phyloP scores from a whole-genome alignment of 2,888 invertebrate genomes.

The Liposcelis brunnea region DNA sequence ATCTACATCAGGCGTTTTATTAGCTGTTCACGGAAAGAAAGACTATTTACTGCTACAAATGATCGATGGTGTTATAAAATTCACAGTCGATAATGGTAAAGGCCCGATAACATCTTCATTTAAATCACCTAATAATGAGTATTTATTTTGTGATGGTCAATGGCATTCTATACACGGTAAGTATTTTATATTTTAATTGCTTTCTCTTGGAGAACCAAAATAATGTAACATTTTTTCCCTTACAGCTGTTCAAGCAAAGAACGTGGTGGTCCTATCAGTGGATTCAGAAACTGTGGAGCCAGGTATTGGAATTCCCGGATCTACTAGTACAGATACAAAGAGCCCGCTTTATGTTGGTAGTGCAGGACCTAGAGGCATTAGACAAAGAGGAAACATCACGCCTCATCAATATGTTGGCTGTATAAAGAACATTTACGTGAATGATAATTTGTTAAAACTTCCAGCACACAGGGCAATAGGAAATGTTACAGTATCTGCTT shows the following conservation, averaged over 20 bases:
- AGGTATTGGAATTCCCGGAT: conserved; percentile 45
- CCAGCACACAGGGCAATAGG: conserved; percentile 44
- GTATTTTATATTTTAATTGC: too few species aligned
- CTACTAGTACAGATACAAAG: conserved; percentile 56
- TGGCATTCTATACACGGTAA: conserved; percentile 80
- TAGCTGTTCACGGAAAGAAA: conserved; percentile 66
- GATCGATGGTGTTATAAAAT: conserved; percentile 65
- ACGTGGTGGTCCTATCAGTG: conserved; percentile 72
- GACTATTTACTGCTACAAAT: conserved; percentile 80
- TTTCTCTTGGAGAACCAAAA: neutral
- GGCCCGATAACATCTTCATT: conserved; percentile 62
- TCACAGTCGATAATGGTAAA: conserved; percentile 67
- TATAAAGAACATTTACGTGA: conserved; percentile 50
- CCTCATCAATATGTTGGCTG: conserved; percentile 62
- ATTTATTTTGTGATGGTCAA: conserved; percentile 71
- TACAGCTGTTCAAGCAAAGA: conserved; percentile 73
- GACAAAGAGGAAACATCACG: conserved; percentile 47
- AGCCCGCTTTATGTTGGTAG: conserved; percentile 86
- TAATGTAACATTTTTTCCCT: conserved; percentile 12
- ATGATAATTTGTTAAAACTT: conserved; percentile 32
- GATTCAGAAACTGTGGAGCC: conserved; percentile 61
- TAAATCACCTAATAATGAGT: conserved; percentile 42
- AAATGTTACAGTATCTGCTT: conserved; percentile 57
- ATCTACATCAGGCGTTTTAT: conserved; percentile 62
- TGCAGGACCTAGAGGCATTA: conserved; percentile 28